Evolutionary conservation across 2,113 vertebrate species (phyloP).

Genomic region (Engystomops pustulosus): DNA sequence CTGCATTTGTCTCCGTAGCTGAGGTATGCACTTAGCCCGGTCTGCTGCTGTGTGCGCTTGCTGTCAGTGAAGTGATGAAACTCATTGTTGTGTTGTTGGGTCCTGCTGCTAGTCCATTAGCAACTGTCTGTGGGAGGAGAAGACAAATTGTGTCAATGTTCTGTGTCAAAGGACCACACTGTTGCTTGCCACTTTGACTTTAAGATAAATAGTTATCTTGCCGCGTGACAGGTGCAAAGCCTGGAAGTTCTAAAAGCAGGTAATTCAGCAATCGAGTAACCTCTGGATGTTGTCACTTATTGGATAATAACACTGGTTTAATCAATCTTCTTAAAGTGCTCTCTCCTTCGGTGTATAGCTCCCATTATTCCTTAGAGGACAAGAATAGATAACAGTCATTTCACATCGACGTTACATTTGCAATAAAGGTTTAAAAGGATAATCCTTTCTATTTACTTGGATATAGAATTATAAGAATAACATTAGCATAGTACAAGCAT

Average conservation of each 20-base stretch:
- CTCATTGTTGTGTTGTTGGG: conserved; percentile 71
- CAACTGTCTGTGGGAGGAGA: conserved; percentile 87
- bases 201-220: conserved; percentile 95
- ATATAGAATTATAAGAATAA: neutral
- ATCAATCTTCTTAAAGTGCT: conserved; percentile 81
- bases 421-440: conserved; percentile 1
- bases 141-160: conserved; percentile 93
- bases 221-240: conserved; percentile 87
- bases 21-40: conserved; percentile 66
- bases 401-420: neutral
- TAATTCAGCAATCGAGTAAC: conserved; percentile 81
- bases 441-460: neutral
- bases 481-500: too few species aligned
- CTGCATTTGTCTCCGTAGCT: conserved; percentile 33
- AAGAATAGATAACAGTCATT: conserved; percentile 27
- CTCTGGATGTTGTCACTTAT: conserved; percentile 86
- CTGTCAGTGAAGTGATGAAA: conserved; percentile 67
- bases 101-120: conserved; percentile 77
- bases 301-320: conserved; percentile 86
- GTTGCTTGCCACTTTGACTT: conserved; percentile 88
- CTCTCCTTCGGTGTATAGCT: conserved; percentile 76
- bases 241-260: conserved; percentile 78
- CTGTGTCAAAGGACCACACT: conserved; percentile 95
- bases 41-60: conserved; percentile 68
- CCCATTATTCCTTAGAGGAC: conserved; percentile 67